A percentile compares a stretch with the other conserved stretches of the same genome.
phyloP scores from a whole-genome alignment of 2,888 invertebrate genomes.

The Stenodera caucasica region DNA sequence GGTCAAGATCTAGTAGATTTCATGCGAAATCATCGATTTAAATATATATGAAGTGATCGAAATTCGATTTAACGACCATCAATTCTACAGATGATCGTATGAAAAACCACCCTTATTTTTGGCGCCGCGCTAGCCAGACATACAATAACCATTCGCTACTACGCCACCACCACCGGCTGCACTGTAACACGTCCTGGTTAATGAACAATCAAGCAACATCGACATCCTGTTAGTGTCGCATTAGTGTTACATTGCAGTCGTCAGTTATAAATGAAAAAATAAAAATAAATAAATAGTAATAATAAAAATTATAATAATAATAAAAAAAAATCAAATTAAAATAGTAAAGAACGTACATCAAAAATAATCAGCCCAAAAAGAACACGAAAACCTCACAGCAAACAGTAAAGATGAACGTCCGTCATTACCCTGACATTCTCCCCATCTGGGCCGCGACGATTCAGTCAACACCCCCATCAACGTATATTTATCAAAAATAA shows the following conservation, averaged over 20 bases:
- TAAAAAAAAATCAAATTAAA: too few species aligned
- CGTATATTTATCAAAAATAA: neutral
- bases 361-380: constrained; percentile 55
- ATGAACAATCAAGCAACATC: constrained; percentile 55
- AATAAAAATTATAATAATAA: too few species aligned
- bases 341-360: constrained; percentile 54
- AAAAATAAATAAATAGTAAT: neutral
- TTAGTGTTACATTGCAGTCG: constrained; percentile 58
- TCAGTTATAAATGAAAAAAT: constrained; percentile 47
- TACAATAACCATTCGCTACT: constrained; percentile 49
- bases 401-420: constrained; percentile 45
- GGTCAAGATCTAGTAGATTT: constrained; percentile 17
- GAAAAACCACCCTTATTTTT: constrained; percentile 13
- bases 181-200: constrained; percentile 54
- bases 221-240: constrained; percentile 56
- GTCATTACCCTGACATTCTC: constrained; percentile 24
- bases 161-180: constrained; percentile 55
- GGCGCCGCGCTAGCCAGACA: constrained; percentile 48
- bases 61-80: constrained; percentile 8
- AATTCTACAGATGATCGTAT: constrained; percentile 25
- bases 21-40: constrained; percentile 17
- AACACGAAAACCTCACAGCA: constrained; percentile 57
- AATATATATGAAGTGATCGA: constrained; percentile 16
- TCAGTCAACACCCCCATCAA: constrained; percentile 3
- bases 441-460: constrained; percentile 8